These are phyloP conservation scores for Scortum barcoo DNA, from an alignment of 2,113 vertebrate species.

Conservation along the genomic window DNA sequence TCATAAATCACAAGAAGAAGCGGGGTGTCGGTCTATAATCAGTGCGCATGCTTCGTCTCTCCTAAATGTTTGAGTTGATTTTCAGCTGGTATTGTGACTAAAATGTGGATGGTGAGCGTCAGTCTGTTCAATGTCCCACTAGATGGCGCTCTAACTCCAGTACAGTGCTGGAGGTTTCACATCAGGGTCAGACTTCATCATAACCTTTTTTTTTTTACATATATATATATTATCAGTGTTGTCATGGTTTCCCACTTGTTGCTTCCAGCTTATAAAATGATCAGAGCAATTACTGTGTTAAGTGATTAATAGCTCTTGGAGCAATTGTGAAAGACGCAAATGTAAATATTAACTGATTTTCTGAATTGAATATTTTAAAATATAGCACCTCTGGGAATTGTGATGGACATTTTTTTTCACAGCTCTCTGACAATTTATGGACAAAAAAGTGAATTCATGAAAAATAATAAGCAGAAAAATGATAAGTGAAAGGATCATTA, in stretches of 20 bases:
- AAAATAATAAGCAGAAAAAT: not conserved
- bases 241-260: not conserved
- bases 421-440: not conserved
- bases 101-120: conserved; percentile 15
- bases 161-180: not conserved
- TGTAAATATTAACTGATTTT: not conserved
- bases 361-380: not conserved
- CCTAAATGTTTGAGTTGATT: not conserved
- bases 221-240: not conserved
- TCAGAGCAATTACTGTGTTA: no score
- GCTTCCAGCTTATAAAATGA: not conserved
- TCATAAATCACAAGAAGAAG: rapidly evolving
- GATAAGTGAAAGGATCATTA: not conserved
- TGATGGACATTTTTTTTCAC: no score
- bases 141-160: conserved; percentile 58
- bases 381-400: no score
- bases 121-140: not conserved
- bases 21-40: not conserved
- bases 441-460: no score
- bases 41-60: rapidly evolving
- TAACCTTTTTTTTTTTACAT: not conserved
- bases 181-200: not conserved
- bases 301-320: not conserved
- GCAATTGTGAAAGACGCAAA: not conserved
- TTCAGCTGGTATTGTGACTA: not conserved